Base-by-base conservation (phyloP, 2,888 invertebrate genomes). In the Leucozona laternaria region DNA sequence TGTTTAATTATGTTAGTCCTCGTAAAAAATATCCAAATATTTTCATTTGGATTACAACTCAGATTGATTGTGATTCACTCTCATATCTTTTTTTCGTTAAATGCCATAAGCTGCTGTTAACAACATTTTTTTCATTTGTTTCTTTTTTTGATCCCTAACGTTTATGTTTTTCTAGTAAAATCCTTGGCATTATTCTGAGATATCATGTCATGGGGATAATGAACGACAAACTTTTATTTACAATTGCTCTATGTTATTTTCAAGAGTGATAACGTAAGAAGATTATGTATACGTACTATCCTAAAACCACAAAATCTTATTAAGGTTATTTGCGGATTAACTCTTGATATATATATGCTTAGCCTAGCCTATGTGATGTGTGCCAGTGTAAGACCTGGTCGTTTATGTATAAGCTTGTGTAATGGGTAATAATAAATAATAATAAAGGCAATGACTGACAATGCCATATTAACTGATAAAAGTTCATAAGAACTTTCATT, bases 391-490 rank as follows among this genome's bases (percentile, higher is more conserved):
- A 28, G n/a, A n/a, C 53, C n/a, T 53, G n/a, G 15, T 53, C 53
- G 53, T 53, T 28, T 28, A 53, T 45, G 10, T 45, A 11, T 45
- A 7, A 28, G 64, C 20, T 15, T 60, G 15, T 45, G 45, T 28
- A 64, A 64, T 64, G 43, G 64, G 17, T 13, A 45, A 64, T 64
- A 64, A 64, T 17, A 45, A 17, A 45, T 64, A 45, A 64, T 64
- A 17, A 45, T 64, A 45, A 64, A 45, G 64, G 17, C 31, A 64
- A 64, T 64, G 64, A 64, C 45, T 31, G 11, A 11, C 28, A 64
- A 45, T 3, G 17, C n/a, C 6, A 45, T 17, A 64, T 15, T 17
- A 64, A 60, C 37, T 20, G 0, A 28, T 17, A 45, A n/a, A 64
- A 64, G 45, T 64, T 45, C 17, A 28, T n/a, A 28, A 8, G 28